Base-by-base conservation (phyloP, 2,797 vertebrate genomes). In the Gambusia yucatana region DNA sequence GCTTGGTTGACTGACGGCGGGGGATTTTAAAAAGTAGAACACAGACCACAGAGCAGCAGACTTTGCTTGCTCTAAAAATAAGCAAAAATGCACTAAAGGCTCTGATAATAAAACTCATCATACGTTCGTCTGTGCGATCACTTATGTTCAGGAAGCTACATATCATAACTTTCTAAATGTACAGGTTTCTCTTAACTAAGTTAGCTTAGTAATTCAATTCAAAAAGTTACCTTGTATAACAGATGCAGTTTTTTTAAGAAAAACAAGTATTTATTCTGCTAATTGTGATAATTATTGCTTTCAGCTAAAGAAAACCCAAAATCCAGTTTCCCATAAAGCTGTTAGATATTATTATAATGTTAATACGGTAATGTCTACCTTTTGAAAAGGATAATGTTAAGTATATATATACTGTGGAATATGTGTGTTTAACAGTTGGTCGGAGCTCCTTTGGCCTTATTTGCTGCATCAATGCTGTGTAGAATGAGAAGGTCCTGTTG, bases 21-120 rank as follows among this genome's bases (percentile, higher is more conserved):
- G 50, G 55, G 44, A 48, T 46, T 77, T 28, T 39, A 69, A 76
- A 72, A 65, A 85, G 76, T 75, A 43, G 36, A 81, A 46, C 41
- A 75, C 7, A 59, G n/a, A 75, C 36, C 36, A 55, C 6, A 80
- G 52, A 57, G 46, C 47, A 46, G 30, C 39, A 76, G 20, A 41
- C 22, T 67, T 70, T 30, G 61, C 59, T 4, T 65, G 73, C 16
- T 70, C 44, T 28, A 76, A 69, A n/a, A 63, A 52, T 33, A 61
- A 61, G 14, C 10, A 30, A 41, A 7, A 44, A 10, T 11, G 52
- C 59, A 33, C 28, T 61, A 33, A 33, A 33, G 59, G 59, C 59
- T 61, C 2, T 33, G 39, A 67, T 22, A 80, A 28, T 73, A 33
- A 39, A 52, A 13, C 30, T 41, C 22, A 39, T 22, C n/a, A 43